Conservation (phyloP, 2,113 vertebrate species). For the Plestiodon gilberti region DNA sequence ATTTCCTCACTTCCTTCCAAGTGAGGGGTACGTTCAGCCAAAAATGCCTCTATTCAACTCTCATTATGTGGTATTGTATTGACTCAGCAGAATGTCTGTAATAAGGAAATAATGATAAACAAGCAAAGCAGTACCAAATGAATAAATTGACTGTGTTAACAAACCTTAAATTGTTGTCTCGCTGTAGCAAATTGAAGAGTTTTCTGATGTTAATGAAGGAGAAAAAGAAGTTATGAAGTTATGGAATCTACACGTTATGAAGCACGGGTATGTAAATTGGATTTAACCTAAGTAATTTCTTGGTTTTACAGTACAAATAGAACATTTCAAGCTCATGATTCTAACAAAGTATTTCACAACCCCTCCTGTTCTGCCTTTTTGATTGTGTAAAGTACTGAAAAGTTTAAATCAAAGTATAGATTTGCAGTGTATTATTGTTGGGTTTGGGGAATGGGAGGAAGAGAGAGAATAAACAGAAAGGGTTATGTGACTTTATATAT, state of each 20-base stretch:
- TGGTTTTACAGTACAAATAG: neutral
- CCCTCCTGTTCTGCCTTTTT: neutral
- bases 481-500: too few species aligned
- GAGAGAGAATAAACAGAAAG: too few species aligned
- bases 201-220: slow-evolving; percentile 98
- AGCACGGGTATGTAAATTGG: slow-evolving; percentile 86
- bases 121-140: neutral
- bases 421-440: too few species aligned
- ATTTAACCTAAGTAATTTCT: neutral
- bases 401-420: neutral
- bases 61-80: neutral
- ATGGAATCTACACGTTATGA: slow-evolving; percentile 99
- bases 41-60: neutral
- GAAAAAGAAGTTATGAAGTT: slow-evolving; percentile 99
- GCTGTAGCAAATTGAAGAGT: slow-evolving; percentile 96
- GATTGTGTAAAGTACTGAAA: neutral
- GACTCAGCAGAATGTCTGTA: neutral
- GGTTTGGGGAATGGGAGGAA: too few species aligned
- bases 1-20: neutral
- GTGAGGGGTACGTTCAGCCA: neutral
- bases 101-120: neutral
- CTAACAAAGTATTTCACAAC: neutral
- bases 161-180: slow-evolving; percentile 5
- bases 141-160: neutral
- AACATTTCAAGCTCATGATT: too few species aligned